Evolutionary conservation across 2,113 vertebrate genomes (phyloP).

Genomic region (Manacus vitellinus): DNA sequence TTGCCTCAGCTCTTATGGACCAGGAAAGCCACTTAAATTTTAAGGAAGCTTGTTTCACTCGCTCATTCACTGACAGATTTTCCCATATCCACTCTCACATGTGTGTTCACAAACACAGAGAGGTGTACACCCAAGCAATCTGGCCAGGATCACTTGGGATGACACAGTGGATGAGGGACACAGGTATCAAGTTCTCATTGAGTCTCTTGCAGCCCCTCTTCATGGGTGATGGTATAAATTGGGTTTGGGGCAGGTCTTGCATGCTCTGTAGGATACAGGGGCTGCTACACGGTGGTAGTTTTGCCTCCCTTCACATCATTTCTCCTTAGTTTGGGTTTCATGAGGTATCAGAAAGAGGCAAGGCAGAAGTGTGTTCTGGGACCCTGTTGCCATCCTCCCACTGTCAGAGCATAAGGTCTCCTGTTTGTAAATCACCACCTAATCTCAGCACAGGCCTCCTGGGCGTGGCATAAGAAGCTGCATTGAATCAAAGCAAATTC

Average conservation of each 20-base stretch:
- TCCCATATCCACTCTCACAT: background rate
- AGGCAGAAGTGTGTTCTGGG: background rate
- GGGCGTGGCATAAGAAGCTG: background rate
- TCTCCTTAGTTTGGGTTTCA: background rate
- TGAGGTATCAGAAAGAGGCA: background rate
- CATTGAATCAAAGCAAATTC: background rate
- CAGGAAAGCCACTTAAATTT: background rate
- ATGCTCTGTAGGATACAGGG: background rate
- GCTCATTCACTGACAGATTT: background rate
- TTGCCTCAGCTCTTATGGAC: background rate
- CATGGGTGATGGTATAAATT: background rate
- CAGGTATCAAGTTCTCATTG: background rate
- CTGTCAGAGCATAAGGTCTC: background rate
- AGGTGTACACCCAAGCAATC: background rate
- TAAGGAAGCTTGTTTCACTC: background rate
- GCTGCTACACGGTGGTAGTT: background rate
- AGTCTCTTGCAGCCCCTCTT: background rate
- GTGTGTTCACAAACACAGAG: fast-evolving
- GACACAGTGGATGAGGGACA: background rate
- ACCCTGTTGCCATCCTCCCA: background rate
- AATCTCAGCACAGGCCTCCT: background rate
- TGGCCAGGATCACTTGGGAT: background rate
- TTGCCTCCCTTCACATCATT: background rate
- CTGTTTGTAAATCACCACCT: background rate
- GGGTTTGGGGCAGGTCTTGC: background rate